Base-by-base conservation (phyloP, 2,113 vertebrate species). In the Tretioscincus oriximinensis region DNA sequence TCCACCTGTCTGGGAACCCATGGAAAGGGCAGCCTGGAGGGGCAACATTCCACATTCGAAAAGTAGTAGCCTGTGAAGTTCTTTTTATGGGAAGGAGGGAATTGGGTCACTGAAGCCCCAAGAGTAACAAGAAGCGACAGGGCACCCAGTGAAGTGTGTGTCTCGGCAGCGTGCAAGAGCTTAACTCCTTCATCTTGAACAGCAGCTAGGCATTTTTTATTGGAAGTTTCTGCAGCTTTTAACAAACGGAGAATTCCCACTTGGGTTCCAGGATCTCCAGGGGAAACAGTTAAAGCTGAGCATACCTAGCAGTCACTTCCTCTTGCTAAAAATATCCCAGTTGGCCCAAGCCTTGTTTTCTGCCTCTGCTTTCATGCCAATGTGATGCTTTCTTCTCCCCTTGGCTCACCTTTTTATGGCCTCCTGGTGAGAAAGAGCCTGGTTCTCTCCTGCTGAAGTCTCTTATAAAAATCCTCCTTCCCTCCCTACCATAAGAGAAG, bases 291-390 rank as follows among this genome's bases (percentile, higher is more conserved):
- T 73, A 16, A 41, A 47, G 45, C 51, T 67, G 49, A 26, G 29
- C 64, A n/a, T 67, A 63, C 41, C 76, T 31, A 18, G 41, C n/a
- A 49, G 28, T 45, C 66, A 49, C 66, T 67, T 77, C 22, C 20
- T 51, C 45, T 51, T 64, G 66, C 28, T 77, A 73, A 28, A 63
- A 70, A 51, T 61, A 77, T 24, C 29, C 24, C 72, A 74, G 69
- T 76, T 80, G 89, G 74, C 73, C 77, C 65, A n/a, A 63, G 80
- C 3, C 66, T 81, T 70, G 28, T 35, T 67, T n/a, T 45, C 60
- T 47, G 28, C 51, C 47, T 31, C 68, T 64, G 28, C 78, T 81
- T 49, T n/a, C 67, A 28, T 7, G 41, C 76, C 88, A 68, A 78
- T 22, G 7, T 14, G n/a, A 41, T 41, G 35, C 35, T 41, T 41